Percentiles rank a stretch among this genome's conserved stretches.
Evolutionary conservation across 2,888 invertebrate species (phyloP).

Genomic region (Tholera decimalis): DNA sequence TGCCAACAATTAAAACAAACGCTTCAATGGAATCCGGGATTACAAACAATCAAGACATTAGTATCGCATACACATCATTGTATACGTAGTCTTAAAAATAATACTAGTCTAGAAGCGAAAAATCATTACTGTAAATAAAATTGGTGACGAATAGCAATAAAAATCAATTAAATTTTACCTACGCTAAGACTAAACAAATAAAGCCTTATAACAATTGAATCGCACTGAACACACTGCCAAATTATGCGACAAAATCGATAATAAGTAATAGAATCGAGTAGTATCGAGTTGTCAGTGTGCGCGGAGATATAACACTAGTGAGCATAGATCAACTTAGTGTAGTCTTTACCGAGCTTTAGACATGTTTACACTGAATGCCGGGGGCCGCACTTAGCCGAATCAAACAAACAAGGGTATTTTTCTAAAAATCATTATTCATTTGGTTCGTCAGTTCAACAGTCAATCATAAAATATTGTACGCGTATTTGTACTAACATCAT

Average conservation of each 20-base stretch:
- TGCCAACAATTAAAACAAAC: conserved; percentile 79
- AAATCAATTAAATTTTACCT: conserved; percentile 56
- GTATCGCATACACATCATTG: conserved; percentile 42
- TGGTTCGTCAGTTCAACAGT: too few species aligned
- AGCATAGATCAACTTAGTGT: conserved; percentile 85
- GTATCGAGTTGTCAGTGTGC: conserved; percentile 84
- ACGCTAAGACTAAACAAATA: conserved; percentile 51
- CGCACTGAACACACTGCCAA: conserved; percentile 77
- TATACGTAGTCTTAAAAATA: conserved; percentile 51
- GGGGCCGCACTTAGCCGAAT: conserved; percentile 56
- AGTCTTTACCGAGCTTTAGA: conserved; percentile 85
- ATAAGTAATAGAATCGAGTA: conserved; percentile 59
- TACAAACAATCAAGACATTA: conserved; percentile 37
- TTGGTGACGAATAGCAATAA: conserved; percentile 59
- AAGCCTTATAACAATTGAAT: conserved; percentile 57
- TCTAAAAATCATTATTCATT: too few species aligned
- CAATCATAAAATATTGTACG: too few species aligned
- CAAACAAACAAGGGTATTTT: too few species aligned
- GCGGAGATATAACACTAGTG: conserved; percentile 73
- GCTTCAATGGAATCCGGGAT: conserved; percentile 48
- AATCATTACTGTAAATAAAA: conserved; percentile 53
- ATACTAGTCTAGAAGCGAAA: conserved; percentile 53
- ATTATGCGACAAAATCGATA: conserved; percentile 66
- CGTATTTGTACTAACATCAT: too few species aligned
- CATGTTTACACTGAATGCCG: conserved; percentile 70